These are phyloP conservation scores for Phylloscopus trochiloides DNA, from an alignment of 2,113 vertebrate genomes.

Conservation along the genomic window DNA sequence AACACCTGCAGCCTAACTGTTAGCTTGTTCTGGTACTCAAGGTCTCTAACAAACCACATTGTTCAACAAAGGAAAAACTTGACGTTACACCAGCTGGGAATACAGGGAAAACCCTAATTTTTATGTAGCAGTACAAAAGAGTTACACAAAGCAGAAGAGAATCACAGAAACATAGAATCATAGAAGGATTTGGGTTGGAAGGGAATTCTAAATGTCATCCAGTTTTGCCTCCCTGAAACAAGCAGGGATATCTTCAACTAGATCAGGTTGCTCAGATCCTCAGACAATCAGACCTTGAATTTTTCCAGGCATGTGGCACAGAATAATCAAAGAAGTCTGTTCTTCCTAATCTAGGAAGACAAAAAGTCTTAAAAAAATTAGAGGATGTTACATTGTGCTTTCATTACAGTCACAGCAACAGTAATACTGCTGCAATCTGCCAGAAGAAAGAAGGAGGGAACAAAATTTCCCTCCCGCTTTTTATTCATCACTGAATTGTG, in stretches of 20 bases:
- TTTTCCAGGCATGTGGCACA: rapidly evolving
- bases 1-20: slow-evolving; percentile 67
- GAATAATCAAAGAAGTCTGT: neutral
- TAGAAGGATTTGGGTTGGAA: neutral
- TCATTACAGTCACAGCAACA: neutral
- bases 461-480: neutral
- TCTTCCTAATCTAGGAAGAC: neutral
- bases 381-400: neutral
- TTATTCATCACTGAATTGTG: neutral
- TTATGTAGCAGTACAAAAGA: neutral
- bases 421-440: neutral
- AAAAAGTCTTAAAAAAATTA: neutral
- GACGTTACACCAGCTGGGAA: neutral
- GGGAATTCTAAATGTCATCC: neutral
- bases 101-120: neutral
- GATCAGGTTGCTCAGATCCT: neutral
- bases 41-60: slow-evolving; percentile 44
- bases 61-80: neutral
- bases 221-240: neutral
- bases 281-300: neutral
- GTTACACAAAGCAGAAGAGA: neutral
- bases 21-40: neutral
- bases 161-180: neutral
- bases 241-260: neutral
- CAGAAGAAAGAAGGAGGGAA: neutral